These are phyloP conservation scores for Protaetia brevitarsis DNA, from an alignment of 1,140 invertebrate species.

Conservation along the genomic window DNA sequence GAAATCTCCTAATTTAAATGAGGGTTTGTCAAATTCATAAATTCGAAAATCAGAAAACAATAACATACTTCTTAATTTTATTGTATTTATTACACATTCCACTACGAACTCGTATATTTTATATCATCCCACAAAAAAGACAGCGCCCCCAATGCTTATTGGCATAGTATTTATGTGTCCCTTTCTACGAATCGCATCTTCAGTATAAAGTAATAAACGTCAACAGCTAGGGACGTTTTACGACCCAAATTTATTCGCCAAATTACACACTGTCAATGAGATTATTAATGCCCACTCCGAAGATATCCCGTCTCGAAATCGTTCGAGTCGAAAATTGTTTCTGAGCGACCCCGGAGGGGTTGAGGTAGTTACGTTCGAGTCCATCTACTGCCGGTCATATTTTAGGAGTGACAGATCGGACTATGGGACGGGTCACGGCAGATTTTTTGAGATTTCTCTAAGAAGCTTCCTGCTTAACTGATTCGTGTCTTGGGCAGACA, in stretches of 20 bases:
- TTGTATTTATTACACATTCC: too few relatives aligned
- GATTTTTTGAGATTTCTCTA: neutral
- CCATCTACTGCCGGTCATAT: neutral
- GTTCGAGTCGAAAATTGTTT: constrained; percentile 2
- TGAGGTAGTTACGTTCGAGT: too few relatives aligned
- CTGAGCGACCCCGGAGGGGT: neutral
- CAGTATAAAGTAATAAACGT: too few relatives aligned
- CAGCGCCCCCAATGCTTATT: too few relatives aligned
- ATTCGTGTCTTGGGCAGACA: neutral
- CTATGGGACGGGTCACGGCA: neutral
- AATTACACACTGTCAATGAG: constrained; percentile 7
- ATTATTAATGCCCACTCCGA: constrained; percentile 2
- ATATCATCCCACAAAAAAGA: too few relatives aligned
- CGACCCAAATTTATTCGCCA: neutral
- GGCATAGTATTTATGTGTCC: too few relatives aligned
- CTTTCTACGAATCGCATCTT: too few relatives aligned
- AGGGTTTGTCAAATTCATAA: too few relatives aligned
- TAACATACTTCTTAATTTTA: too few relatives aligned
- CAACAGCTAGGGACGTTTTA: neutral
- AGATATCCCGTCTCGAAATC: neutral
- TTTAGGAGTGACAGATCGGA: constrained; percentile 1
- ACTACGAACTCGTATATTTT: too few relatives aligned
- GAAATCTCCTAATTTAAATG: too few relatives aligned
- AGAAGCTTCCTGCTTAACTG: neutral
- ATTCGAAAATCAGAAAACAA: too few relatives aligned